These are phyloP conservation scores for Naso thynnoides DNA, from an alignment of 2,797 vertebrate genomes.

Conservation along the genomic window DNA sequence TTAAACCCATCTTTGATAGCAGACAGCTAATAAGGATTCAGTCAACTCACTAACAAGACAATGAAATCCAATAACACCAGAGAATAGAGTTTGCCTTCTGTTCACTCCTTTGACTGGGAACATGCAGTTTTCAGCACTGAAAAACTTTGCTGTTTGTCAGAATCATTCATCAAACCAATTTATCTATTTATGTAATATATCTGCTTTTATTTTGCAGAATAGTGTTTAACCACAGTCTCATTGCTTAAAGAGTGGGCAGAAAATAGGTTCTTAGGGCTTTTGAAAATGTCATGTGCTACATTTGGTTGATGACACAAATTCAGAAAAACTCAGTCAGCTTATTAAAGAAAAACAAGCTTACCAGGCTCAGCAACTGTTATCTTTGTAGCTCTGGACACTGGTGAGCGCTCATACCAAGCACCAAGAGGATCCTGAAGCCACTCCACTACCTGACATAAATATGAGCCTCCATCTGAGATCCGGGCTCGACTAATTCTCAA, in stretches of 20 bases:
- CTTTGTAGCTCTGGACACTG: slow-evolving; percentile 18
- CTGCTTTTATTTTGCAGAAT: too few relatives aligned
- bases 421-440: slow-evolving; percentile 79
- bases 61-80: not conserved
- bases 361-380: slow-evolving; percentile 71
- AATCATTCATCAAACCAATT: too few relatives aligned
- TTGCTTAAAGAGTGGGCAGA: too few relatives aligned
- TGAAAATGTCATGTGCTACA: fast-evolving
- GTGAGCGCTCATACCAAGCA: slow-evolving; percentile 72
- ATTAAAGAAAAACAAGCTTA: slow-evolving; percentile 47
- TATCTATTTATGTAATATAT: too few relatives aligned
- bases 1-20: not conserved
- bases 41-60: not conserved
- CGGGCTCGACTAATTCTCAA: slow-evolving; percentile 79
- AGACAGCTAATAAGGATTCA: not conserved
- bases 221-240: too few relatives aligned
- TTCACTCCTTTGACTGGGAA: not conserved
- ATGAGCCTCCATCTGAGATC: slow-evolving; percentile 73
- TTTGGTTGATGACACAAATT: not conserved
- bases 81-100: not conserved
- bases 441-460: slow-evolving; percentile 79
- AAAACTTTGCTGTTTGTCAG: too few relatives aligned
- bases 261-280: not conserved
- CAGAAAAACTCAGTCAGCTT: not conserved
- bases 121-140: too few relatives aligned